Conservation (phyloP, 23 tunicate species). For the Oikopleura dioica region DNA sequence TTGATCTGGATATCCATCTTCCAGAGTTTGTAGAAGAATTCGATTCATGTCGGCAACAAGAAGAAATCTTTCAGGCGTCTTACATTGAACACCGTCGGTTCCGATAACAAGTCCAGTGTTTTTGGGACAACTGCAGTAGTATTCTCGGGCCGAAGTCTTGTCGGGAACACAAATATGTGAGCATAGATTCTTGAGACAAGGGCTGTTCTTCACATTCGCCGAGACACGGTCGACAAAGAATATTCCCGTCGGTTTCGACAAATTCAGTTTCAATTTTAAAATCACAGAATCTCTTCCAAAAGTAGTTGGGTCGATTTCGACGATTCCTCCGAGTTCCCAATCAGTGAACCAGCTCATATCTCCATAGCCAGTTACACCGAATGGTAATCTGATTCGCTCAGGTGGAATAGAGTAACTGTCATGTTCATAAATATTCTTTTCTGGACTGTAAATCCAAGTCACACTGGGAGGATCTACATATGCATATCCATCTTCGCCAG, state of each 20-base stretch:
- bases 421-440: neutral
- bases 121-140: neutral
- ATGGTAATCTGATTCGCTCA: conserved; percentile 18
- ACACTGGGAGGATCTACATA: neutral
- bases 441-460: neutral
- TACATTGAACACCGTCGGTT: neutral
- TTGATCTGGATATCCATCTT: conserved; percentile 21
- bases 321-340: conserved; percentile 51
- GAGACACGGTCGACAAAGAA: neutral
- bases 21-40: conserved; percentile 39
- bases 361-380: conserved; percentile 26
- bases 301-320: conserved; percentile 19
- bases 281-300: neutral
- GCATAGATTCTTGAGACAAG: neutral
- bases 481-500: neutral
- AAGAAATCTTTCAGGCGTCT: conserved; percentile 52
- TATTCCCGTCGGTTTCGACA: neutral
- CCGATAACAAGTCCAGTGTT: neutral
- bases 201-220: neutral
- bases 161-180: neutral
- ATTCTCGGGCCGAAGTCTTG: neutral
- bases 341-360: conserved; percentile 38
- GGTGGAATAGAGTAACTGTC: neutral
- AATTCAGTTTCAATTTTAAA: neutral
- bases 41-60: conserved; percentile 52